Conservation (phyloP, 2,888 invertebrate species). For the Baccha elongata region DNA sequence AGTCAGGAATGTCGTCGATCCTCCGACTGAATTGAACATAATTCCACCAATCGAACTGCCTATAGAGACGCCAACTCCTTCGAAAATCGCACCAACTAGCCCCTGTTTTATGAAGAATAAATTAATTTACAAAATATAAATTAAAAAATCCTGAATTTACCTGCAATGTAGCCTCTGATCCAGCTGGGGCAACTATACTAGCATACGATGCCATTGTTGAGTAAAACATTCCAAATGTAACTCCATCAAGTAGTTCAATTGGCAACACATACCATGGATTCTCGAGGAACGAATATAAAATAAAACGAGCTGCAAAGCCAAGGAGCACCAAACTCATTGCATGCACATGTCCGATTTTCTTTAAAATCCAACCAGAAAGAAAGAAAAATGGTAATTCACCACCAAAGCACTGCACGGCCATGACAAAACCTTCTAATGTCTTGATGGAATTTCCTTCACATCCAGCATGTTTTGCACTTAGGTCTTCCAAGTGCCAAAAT, state of each 20-base stretch:
- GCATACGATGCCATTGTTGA: conserved; percentile 95
- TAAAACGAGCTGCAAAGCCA: conserved; percentile 90
- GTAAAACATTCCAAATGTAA: conserved; percentile 94
- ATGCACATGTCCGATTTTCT: conserved; percentile 90
- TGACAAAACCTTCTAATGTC: conserved; percentile 88
- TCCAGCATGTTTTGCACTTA: conserved; percentile 82
- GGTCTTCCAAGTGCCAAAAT: conserved; percentile 92
- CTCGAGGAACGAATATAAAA: conserved; percentile 90
- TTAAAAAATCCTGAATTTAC: too few relatives aligned
- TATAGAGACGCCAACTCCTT: conserved; percentile 91
- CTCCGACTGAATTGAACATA: conserved; percentile 86
- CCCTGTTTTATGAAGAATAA: conserved; percentile 84
- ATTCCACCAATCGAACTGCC: conserved; percentile 91
- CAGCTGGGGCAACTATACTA: conserved; percentile 90
- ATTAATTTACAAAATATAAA: too few relatives aligned
- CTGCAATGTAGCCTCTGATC: conserved; percentile 94
- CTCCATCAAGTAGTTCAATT: conserved; percentile 93
- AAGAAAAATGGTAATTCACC: conserved; percentile 95
- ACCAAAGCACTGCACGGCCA: conserved; percentile 90
- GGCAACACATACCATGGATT: conserved; percentile 94
- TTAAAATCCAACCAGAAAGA: conserved; percentile 89
- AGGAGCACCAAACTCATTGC: conserved; percentile 92
- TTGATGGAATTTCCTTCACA: conserved; percentile 86
- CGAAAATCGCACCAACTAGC: conserved; percentile 92
- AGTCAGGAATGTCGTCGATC: conserved; percentile 87